Conservation (phyloP, 2,888 invertebrate genomes). For the Branchipolynoe longqiensis region DNA sequence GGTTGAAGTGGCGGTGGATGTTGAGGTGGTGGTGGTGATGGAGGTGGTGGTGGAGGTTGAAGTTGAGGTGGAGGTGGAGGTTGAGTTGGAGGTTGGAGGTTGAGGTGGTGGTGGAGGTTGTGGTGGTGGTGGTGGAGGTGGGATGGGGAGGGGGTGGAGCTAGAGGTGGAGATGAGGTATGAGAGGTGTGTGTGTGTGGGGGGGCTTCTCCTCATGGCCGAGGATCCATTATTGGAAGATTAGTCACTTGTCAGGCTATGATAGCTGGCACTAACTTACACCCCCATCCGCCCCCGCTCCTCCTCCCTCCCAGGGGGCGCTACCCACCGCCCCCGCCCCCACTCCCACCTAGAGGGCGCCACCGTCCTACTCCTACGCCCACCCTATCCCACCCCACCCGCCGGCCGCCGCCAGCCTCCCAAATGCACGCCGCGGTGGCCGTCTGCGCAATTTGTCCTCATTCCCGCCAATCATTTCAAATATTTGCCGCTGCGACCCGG, state of each 20-base stretch:
- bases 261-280: conserved; percentile 37
- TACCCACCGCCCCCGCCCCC: background rate
- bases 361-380: background rate
- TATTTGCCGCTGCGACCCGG: conserved; percentile 40
- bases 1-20: too few species aligned
- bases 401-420: conserved; percentile 14
- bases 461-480: conserved; percentile 50
- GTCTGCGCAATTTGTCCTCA: conserved; percentile 37
- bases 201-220: conserved; percentile 23
- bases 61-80: background rate
- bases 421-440: background rate
- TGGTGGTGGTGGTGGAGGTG: background rate
- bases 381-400: background rate
- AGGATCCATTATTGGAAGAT: conserved; percentile 41
- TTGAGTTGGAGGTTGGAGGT: background rate
- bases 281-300: conserved; percentile 31
- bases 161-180: background rate
- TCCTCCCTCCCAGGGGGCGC: background rate
- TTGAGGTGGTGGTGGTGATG: background rate
- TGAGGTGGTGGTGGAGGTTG: background rate
- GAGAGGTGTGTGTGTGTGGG: too few species aligned
- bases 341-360: background rate
- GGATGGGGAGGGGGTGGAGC: background rate
- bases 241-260: conserved; percentile 42
- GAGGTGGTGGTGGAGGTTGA: background rate